Conservation (phyloP, 1,140 invertebrate species). For the Drosophila bocki region DNA sequence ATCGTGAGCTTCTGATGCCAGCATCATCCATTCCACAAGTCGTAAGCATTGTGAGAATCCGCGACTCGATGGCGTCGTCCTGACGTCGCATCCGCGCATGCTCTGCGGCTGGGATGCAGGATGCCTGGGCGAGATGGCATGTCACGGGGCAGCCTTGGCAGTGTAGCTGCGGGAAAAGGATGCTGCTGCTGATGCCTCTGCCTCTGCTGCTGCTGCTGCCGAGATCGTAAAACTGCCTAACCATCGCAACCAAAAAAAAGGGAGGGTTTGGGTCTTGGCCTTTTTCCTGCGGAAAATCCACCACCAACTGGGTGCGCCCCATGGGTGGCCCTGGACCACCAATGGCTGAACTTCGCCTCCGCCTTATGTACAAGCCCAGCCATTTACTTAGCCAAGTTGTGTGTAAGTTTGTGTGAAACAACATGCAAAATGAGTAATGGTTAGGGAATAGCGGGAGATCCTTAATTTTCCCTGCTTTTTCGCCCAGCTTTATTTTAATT, state of each 20-base stretch:
- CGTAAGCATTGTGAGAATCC: constrained; percentile 75
- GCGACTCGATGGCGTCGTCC: constrained; percentile 39
- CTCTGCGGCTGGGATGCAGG: constrained; percentile 51
- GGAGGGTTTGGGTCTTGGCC: constrained; percentile 42
- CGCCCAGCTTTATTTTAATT: constrained; percentile 48
- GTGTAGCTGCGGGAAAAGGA: constrained; percentile 45
- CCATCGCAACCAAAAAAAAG: constrained; percentile 2
- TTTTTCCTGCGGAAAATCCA: constrained; percentile 60
- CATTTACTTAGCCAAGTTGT: constrained; percentile 63
- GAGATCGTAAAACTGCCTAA: constrained; percentile 59
- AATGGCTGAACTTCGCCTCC: constrained; percentile 68
- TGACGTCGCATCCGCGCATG: constrained; percentile 61
- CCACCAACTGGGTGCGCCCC: constrained; percentile 74
- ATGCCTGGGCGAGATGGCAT: constrained; percentile 40
- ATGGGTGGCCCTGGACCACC: constrained; percentile 76
- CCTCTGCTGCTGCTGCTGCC: constrained; percentile 24
- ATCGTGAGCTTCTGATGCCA: constrained; percentile 81
- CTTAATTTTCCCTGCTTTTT: constrained; percentile 10
- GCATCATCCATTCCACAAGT: constrained; percentile 84
- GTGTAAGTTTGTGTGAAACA: constrained; percentile 44
- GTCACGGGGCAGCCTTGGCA: constrained; percentile 11
- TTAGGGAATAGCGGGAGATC: constrained; percentile 44
- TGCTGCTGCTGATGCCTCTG: constrained; percentile 21
- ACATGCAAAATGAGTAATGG: constrained; percentile 58
- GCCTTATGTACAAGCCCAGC: constrained; percentile 64